Evolutionary conservation across 1,140 invertebrate species (phyloP).

Genomic region (Macrotrachela quadricornifera): DNA sequence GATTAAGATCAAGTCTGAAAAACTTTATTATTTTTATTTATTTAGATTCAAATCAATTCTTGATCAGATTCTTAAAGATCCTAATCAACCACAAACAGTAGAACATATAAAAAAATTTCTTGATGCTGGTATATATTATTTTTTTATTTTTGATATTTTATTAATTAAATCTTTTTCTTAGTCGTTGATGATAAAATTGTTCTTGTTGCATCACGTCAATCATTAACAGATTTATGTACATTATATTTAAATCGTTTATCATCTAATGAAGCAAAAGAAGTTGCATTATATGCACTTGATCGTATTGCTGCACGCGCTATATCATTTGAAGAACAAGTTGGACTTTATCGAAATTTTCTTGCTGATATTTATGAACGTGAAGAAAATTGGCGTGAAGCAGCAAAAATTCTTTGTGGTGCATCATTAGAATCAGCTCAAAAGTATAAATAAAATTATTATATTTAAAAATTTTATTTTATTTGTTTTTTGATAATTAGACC

Average conservation of each 20-base stretch:
- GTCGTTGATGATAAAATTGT: constrained; percentile 66
- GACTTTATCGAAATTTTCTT: constrained; percentile 76
- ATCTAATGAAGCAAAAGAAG: constrained; percentile 61
- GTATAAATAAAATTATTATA: constrained; percentile 31
- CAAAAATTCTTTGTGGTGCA: constrained; percentile 76
- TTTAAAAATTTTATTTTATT: neutral
- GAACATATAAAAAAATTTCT: neutral
- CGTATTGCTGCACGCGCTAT: constrained; percentile 87
- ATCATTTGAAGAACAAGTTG: constrained; percentile 84
- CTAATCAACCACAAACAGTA: no score
- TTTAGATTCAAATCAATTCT: neutral
- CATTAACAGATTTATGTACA: constrained; percentile 71
- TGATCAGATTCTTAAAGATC: neutral
- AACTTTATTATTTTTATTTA: neutral
- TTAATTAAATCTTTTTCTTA: no score
- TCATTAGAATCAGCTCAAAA: constrained; percentile 90
- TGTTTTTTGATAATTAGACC: constrained; percentile 39
- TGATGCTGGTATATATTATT: constrained; percentile 10
- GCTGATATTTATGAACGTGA: constrained; percentile 83
- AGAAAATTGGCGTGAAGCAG: constrained; percentile 77
- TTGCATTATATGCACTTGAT: constrained; percentile 76
- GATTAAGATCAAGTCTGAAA: neutral
- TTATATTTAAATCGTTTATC: constrained; percentile 45
- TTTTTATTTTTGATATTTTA: no score
- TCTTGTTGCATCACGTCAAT: constrained; percentile 81